Evolutionary conservation across 2,888 invertebrate species (phyloP).

Genomic region (Mycogona germanica): DNA sequence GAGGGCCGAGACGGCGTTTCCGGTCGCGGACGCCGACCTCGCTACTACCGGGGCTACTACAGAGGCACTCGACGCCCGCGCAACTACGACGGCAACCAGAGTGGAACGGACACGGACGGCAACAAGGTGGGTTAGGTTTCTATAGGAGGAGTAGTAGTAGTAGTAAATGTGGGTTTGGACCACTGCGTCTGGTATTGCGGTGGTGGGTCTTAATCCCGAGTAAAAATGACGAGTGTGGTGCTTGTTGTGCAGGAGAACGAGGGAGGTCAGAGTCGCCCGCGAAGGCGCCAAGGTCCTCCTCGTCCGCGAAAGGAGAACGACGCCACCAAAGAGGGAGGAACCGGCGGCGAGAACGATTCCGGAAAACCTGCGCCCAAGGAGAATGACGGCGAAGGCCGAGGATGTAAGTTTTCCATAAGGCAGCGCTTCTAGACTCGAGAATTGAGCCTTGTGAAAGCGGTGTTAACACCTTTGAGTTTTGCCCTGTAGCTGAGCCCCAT

Average conservation of each 20-base stretch:
- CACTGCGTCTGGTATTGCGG: background rate
- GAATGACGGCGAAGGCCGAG: constrained; percentile 4
- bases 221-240: no score
- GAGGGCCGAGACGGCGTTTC: background rate
- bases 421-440: no score
- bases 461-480: background rate
- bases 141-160: background rate
- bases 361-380: constrained; percentile 15
- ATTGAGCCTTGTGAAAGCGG: no score
- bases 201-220: background rate
- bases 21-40: constrained; percentile 7
- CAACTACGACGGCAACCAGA: constrained; percentile 19
- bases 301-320: constrained; percentile 19
- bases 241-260: constrained; percentile 22
- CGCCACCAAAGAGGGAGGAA: constrained; percentile 17
- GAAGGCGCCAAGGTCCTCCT: constrained; percentile 16
- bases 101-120: constrained; percentile 21
- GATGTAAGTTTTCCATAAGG: constrained; percentile 1
- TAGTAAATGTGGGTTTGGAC: background rate
- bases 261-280: constrained; percentile 17
- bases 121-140: constrained; percentile 21
- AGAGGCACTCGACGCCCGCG: constrained; percentile 19
- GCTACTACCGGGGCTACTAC: constrained; percentile 20
- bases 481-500: constrained; percentile 2
- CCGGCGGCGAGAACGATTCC: constrained; percentile 11